phyloP scores from a whole-genome alignment of 2,888 invertebrate genomes.

The Ophioninae sp. region DNA sequence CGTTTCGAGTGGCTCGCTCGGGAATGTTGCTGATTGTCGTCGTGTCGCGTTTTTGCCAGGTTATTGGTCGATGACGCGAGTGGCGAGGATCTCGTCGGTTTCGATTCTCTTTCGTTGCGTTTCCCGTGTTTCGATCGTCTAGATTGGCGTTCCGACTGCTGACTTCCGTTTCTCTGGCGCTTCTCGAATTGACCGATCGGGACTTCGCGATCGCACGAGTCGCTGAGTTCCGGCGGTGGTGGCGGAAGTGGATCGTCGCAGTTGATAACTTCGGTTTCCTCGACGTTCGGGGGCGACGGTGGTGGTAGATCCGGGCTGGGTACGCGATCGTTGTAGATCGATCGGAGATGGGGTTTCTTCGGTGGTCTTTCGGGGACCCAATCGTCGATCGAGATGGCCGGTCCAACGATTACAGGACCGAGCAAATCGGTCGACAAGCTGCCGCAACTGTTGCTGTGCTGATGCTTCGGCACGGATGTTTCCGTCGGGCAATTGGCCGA shows the following conservation, averaged over 20 bases:
- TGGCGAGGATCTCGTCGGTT: conserved; percentile 68
- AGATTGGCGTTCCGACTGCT: conserved; percentile 71
- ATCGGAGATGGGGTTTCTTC: conserved; percentile 87
- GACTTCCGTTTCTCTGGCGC: conserved; percentile 64
- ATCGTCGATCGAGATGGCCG: conserved; percentile 85
- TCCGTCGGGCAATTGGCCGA: conserved; percentile 61
- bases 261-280: conserved; percentile 84
- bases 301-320: conserved; percentile 85
- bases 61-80: conserved; percentile 67
- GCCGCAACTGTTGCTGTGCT: conserved; percentile 84
- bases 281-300: conserved; percentile 85
- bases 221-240: conserved; percentile 83
- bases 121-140: conserved; percentile 73
- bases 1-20: conserved; percentile 62
- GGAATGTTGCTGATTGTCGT: conserved; percentile 66
- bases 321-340: conserved; percentile 81
- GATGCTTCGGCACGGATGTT: conserved; percentile 80
- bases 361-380: conserved; percentile 90
- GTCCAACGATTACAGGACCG: conserved; percentile 85
- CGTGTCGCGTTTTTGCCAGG: conserved; percentile 53
- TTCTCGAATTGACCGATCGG: conserved; percentile 70
- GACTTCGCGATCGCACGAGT: conserved; percentile 49
- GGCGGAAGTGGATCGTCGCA: conserved; percentile 86
- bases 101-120: conserved; percentile 68
- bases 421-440: conserved; percentile 83